These are phyloP conservation scores for Megamerina dolium DNA, from an alignment of 2,888 invertebrate species.

Conservation along the genomic window DNA sequence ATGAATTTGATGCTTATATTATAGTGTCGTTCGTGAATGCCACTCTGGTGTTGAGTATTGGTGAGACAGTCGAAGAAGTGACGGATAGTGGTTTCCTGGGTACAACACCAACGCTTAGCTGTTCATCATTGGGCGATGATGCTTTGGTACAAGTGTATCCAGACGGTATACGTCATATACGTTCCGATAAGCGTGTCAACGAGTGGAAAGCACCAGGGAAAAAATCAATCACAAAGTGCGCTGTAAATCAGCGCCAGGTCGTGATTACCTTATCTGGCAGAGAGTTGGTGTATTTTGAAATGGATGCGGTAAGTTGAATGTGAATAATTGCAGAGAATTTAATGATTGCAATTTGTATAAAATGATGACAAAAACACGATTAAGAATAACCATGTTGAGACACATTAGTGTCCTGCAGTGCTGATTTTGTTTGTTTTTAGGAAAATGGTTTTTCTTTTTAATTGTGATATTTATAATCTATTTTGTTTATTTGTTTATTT, in stretches of 20 bases:
- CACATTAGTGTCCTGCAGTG: constrained; percentile 51
- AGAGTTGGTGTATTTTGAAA: constrained; percentile 98
- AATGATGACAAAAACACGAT: constrained; percentile 46
- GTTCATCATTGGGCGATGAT: constrained; percentile 95
- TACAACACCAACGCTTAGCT: constrained; percentile 96
- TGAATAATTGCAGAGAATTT: not conserved
- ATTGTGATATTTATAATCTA: constrained; percentile 1
- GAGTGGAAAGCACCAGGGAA: constrained; percentile 99
- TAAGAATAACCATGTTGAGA: constrained; percentile 47
- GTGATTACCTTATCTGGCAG: constrained; percentile 96
- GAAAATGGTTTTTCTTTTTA: no score
- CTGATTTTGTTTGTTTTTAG: constrained; percentile 37
- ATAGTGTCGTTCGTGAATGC: constrained; percentile 98
- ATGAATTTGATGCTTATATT: constrained; percentile 98
- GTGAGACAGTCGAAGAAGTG: constrained; percentile 99
- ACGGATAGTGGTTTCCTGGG: constrained; percentile 99
- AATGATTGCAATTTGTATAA: constrained; percentile 1
- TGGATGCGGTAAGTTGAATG: constrained; percentile 83
- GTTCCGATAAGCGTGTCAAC: constrained; percentile 95
- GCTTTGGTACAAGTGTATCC: constrained; percentile 98
- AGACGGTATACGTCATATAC: constrained; percentile 96
- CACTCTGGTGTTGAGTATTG: constrained; percentile 96
- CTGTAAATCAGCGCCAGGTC: constrained; percentile 96
- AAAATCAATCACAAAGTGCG: constrained; percentile 94
- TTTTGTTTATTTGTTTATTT: constrained; percentile 27